Conservation (phyloP, 2,888 invertebrate species). For the Idaea straminata region DNA sequence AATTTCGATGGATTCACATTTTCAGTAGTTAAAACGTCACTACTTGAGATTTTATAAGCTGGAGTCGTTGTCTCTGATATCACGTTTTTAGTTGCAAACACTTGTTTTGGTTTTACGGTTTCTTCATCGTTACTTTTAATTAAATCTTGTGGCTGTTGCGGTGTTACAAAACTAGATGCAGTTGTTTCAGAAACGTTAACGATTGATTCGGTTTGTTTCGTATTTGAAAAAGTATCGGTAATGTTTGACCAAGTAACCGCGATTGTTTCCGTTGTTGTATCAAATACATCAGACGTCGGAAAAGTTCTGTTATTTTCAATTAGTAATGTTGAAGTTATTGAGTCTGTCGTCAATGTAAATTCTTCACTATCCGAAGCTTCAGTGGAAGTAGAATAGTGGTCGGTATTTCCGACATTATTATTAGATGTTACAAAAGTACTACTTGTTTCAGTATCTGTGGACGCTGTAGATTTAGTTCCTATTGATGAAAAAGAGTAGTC, state of each 20-base stretch:
- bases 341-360: neutral
- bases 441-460: neutral
- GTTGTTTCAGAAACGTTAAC: slow-evolving; percentile 3
- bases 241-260: neutral
- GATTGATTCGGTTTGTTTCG: neutral
- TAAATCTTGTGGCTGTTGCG: neutral
- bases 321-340: neutral
- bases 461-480: neutral
- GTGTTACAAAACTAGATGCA: neutral
- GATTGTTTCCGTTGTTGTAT: slow-evolving; percentile 1
- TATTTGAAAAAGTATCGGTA: neutral
- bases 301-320: neutral
- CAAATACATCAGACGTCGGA: neutral
- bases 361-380: neutral
- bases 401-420: neutral
- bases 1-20: neutral
- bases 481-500: neutral
- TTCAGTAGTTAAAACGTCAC: neutral
- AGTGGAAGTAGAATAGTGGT: neutral
- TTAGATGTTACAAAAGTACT: neutral
- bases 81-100: slow-evolving; percentile 1
- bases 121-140: neutral
- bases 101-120: slow-evolving; percentile 2
- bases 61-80: slow-evolving; percentile 2
- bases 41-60: neutral